Conservation (phyloP, 2,797 vertebrate genomes). For the Sebastes oblongus region DNA sequence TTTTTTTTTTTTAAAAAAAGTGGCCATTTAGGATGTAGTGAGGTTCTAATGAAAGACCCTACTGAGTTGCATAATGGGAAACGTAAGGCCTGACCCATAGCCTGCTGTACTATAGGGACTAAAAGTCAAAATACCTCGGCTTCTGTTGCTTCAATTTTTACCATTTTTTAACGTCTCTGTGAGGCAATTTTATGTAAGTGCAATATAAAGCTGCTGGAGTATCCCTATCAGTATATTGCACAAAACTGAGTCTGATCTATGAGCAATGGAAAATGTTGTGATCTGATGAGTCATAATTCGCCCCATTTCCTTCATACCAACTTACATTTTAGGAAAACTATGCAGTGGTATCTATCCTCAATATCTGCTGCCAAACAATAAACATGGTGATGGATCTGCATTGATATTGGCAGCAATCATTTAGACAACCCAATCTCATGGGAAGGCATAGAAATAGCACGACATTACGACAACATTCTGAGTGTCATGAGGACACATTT, state of each 20-base stretch:
- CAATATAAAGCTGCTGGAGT: not conserved
- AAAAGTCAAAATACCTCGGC: not conserved
- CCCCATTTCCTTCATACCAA: not conserved
- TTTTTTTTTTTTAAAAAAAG: not conserved
- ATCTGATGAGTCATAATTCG: not conserved
- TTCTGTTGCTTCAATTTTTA: not conserved
- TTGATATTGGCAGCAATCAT: not conserved
- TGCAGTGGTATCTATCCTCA: not conserved
- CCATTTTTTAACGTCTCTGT: not conserved
- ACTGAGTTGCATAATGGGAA: not conserved
- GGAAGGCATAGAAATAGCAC: too few species aligned
- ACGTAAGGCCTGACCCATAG: not conserved
- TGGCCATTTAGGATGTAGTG: not conserved
- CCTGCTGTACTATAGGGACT: not conserved
- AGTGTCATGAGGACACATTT: too few species aligned
- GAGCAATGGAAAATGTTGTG: not conserved
- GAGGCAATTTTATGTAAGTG: not conserved
- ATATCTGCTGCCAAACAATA: not conserved
- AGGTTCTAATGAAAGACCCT: slow-evolving; percentile 6
- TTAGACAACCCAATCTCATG: not conserved
- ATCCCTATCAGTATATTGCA: not conserved
- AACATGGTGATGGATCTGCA: not conserved
- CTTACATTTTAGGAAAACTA: not conserved
- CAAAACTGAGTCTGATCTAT: not conserved
- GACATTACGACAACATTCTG: too few species aligned